Evolutionary conservation across 2,888 invertebrate genomes (phyloP).

Genomic region (Calephelis perditalis): DNA sequence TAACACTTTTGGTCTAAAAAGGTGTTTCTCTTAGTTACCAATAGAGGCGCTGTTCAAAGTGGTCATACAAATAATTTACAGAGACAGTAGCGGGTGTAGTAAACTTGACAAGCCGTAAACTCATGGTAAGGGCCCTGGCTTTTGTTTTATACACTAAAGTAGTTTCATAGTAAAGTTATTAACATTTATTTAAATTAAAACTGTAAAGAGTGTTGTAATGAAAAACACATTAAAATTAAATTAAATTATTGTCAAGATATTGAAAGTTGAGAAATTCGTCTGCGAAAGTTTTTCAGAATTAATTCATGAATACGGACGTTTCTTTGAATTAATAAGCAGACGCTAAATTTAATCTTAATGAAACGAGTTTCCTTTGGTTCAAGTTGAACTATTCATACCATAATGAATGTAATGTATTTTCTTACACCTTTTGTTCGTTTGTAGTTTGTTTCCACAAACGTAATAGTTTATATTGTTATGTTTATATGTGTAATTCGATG

Average conservation of each 20-base stretch:
- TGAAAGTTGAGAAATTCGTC: conserved; percentile 26
- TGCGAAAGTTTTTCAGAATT: conserved; percentile 33
- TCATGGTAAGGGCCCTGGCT: no score
- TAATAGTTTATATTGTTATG: no score
- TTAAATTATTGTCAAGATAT: conserved; percentile 14
- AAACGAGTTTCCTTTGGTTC: conserved; percentile 58
- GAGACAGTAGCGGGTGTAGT: no score
- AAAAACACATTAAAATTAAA: conserved; percentile 15
- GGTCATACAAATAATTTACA: no score
- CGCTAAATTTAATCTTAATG: conserved; percentile 69
- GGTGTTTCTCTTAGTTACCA: no score
- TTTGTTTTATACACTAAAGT: no score
- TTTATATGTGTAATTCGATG: no score
- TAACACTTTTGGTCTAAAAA: no score
- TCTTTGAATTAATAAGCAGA: conserved; percentile 65
- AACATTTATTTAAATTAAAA: background rate
- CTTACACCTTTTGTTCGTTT: conserved; percentile 11
- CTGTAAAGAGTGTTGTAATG: background rate
- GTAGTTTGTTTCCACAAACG: background rate
- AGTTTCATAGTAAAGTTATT: background rate
- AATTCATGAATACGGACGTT: conserved; percentile 48
- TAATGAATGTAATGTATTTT: conserved; percentile 16
- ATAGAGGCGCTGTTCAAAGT: no score
- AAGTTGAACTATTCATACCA: conserved; percentile 19
- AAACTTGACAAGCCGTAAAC: no score